A percentile compares a stretch with the other conserved stretches of the same genome.
phyloP scores from a whole-genome alignment of 2,797 vertebrate species.

The Xenentodon cancila region DNA sequence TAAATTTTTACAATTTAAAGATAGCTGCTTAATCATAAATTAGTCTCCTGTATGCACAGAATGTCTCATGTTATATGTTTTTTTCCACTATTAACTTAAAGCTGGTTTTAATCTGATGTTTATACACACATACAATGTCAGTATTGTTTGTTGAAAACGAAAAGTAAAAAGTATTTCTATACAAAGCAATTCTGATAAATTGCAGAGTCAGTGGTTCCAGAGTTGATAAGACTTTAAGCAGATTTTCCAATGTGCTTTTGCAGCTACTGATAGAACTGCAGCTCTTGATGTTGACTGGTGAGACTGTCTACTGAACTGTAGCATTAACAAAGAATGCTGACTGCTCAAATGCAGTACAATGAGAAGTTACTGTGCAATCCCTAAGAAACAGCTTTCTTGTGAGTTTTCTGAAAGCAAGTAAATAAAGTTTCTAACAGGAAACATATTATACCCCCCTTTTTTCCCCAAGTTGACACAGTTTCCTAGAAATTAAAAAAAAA shows the following conservation, averaged over 20 bases:
- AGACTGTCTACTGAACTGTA: background rate
- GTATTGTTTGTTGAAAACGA: conserved; percentile 3
- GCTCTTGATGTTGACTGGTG: conserved; percentile 15
- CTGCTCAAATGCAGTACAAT: conserved; percentile 9
- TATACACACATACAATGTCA: background rate
- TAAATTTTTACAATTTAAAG: no score
- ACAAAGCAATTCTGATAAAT: conserved; percentile 9
- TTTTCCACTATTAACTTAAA: background rate
- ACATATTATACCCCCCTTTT: no score
- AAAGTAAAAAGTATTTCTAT: conserved; percentile 16
- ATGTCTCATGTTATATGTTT: background rate
- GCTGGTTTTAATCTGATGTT: background rate
- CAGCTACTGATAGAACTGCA: conserved; percentile 10
- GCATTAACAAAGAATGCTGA: conserved; percentile 8
- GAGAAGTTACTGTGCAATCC: conserved; percentile 2
- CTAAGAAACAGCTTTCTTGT: conserved; percentile 1
- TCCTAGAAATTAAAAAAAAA: no score
- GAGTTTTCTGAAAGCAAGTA: no score
- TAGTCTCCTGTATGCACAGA: background rate
- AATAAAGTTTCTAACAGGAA: no score
- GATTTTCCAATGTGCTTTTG: conserved; percentile 20
- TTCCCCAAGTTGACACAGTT: no score
- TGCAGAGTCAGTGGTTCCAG: conserved; percentile 4
- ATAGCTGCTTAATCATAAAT: no score
- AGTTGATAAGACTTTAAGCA: conserved; percentile 18